Percentiles rank a stretch among this genome's conserved stretches.
These are phyloP conservation scores for Branchinecta lindahli DNA, from an alignment of 1,140 invertebrate genomes.

Conservation along the genomic window DNA sequence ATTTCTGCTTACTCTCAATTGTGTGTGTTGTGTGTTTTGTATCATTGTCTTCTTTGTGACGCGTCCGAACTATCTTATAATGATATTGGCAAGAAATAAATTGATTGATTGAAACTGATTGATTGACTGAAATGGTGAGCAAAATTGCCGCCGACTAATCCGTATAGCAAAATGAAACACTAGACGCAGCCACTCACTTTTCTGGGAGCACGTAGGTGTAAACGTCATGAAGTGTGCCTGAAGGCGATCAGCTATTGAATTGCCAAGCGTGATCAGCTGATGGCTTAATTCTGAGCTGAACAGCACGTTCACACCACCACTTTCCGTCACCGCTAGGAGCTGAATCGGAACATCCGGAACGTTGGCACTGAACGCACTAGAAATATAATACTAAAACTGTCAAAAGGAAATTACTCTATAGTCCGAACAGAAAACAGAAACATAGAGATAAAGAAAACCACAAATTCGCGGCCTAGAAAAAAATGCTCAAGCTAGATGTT, in stretches of 20 bases:
- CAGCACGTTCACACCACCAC: constrained; percentile 61
- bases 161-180: too few species aligned
- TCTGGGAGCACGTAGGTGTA: constrained; percentile 42
- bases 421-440: constrained; percentile 12
- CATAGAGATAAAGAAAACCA: too few species aligned
- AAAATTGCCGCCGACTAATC: too few species aligned
- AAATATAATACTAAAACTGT: constrained; percentile 25
- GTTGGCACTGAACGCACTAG: constrained; percentile 79
- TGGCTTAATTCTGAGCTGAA: constrained; percentile 77
- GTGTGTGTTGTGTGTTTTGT: too few species aligned
- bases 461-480: too few species aligned
- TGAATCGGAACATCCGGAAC: constrained; percentile 87
- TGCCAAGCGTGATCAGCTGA: constrained; percentile 78
- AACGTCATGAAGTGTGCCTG: constrained; percentile 82
- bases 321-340: constrained; percentile 82
- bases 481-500: too few species aligned
- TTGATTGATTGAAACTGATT: too few species aligned
- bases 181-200: background rate
- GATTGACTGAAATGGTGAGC: too few species aligned
- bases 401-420: constrained; percentile 12
- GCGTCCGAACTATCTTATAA: too few species aligned
- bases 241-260: constrained; percentile 76
- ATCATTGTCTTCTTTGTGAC: too few species aligned
- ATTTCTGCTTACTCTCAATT: too few species aligned
- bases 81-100: too few species aligned